Conservation (phyloP, 2,797 vertebrate genomes). For the Siniperca obscura region DNA sequence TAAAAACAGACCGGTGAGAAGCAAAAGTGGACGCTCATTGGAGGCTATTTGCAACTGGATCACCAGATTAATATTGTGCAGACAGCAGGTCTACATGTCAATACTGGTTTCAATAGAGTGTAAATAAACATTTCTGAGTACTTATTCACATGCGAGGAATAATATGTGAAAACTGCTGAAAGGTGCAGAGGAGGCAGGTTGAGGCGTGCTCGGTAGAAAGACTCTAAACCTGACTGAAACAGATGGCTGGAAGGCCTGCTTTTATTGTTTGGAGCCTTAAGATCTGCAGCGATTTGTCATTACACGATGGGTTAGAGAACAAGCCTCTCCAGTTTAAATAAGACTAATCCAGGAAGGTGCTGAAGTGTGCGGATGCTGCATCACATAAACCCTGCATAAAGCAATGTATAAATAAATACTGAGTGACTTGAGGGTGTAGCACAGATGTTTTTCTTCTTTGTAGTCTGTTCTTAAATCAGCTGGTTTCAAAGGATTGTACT, state of each 20-base stretch:
- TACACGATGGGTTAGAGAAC: slow-evolving; percentile 30
- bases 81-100: slow-evolving; percentile 56
- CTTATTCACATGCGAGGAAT: slow-evolving; percentile 26
- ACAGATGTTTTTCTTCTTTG: slow-evolving; percentile 18
- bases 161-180: slow-evolving; percentile 57
- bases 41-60: slow-evolving; percentile 28
- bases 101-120: slow-evolving; percentile 40
- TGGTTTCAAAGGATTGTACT: slow-evolving; percentile 11
- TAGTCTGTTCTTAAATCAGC: slow-evolving; percentile 18
- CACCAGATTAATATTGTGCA: slow-evolving; percentile 47
- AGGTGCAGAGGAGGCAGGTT: slow-evolving; percentile 69
- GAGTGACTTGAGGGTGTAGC: slow-evolving; percentile 25
- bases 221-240: slow-evolving; percentile 48
- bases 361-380: slow-evolving; percentile 26
- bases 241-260: slow-evolving; percentile 46
- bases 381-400: slow-evolving; percentile 33
- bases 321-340: slow-evolving; percentile 24
- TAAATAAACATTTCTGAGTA: slow-evolving; percentile 57
- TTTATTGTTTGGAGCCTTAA: slow-evolving; percentile 43
- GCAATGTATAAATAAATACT: slow-evolving; percentile 34
- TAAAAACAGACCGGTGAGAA: slow-evolving; percentile 21
- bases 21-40: slow-evolving; percentile 2
- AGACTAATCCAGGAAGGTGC: slow-evolving; percentile 20
- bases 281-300: slow-evolving; percentile 54
- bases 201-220: slow-evolving; percentile 59